Evolutionary conservation across 1,140 invertebrate genomes (phyloP).

Genomic region (Drosophila baimaii): DNA sequence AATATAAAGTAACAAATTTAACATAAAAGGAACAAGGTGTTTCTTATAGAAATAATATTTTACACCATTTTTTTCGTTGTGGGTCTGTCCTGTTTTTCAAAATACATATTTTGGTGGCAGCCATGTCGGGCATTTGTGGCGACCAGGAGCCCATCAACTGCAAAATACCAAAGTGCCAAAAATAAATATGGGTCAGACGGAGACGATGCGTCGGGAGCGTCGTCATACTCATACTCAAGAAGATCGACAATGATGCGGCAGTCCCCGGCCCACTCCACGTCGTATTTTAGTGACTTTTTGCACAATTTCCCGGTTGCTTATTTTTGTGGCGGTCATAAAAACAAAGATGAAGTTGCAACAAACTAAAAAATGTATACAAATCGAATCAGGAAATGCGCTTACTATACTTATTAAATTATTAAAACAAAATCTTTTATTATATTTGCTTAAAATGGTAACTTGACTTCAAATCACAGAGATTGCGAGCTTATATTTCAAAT

Average conservation of each 20-base stretch:
- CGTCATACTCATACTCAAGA: not conserved
- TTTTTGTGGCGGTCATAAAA: conserved; percentile 22
- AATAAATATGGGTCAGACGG: conserved; percentile 79
- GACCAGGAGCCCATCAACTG: conserved; percentile 6
- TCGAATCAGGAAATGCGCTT: not conserved
- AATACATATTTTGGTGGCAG: conserved; percentile 2
- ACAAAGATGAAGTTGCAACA: not conserved
- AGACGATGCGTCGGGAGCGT: conserved; percentile 14
- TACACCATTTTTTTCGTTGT: not conserved
- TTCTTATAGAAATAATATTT: no score
- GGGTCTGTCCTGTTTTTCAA: not conserved
- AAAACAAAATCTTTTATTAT: not conserved
- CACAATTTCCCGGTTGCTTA: conserved; percentile 21
- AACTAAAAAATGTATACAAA: not conserved
- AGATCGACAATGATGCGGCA: conserved; percentile 44
- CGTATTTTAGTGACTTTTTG: conserved; percentile 19
- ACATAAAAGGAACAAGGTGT: no score
- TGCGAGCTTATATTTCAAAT: no score
- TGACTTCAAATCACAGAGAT: fast-evolving
- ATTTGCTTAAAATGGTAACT: not conserved
- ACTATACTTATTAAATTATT: no score
- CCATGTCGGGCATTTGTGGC: not conserved
- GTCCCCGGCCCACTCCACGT: conserved; percentile 9
- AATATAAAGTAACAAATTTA: not conserved
- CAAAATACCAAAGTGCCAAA: conserved; percentile 62